Evolutionary conservation across 1,140 invertebrate genomes (phyloP).

Genomic region (Pseudomyrmex flavicornis): DNA sequence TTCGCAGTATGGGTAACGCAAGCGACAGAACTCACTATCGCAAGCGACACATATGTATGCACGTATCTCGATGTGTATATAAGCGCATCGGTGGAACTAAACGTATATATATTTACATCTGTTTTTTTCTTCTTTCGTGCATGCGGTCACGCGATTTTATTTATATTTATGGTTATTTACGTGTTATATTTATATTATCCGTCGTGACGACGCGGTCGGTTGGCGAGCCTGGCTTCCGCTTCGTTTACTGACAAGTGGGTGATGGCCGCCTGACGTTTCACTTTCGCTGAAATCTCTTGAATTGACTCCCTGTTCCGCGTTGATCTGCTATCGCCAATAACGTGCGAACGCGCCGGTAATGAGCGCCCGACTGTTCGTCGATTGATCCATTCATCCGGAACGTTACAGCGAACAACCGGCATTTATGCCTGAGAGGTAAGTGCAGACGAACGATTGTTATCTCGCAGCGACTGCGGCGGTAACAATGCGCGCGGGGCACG

Average conservation of each 20-base stretch:
- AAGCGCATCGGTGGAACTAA: too few relatives aligned
- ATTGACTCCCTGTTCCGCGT: constrained; percentile 9
- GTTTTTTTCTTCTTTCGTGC: too few relatives aligned
- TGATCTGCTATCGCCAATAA: background rate
- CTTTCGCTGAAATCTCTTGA: constrained; percentile 46
- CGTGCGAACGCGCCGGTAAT: constrained; percentile 37
- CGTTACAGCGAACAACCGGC: background rate
- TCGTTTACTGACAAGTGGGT: constrained; percentile 66
- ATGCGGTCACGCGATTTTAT: too few relatives aligned
- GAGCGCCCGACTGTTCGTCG: background rate
- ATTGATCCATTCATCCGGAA: background rate
- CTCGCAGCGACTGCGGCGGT: background rate
- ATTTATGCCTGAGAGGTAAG: constrained; percentile 72
- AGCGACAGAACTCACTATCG: background rate
- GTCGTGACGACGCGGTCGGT: too few relatives aligned
- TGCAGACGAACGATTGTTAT: constrained; percentile 5
- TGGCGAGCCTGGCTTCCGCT: constrained; percentile 38
- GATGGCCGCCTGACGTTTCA: constrained; percentile 65
- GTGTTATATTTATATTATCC: too few relatives aligned
- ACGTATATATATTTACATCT: too few relatives aligned
- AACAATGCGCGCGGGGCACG: background rate
- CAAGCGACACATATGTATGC: background rate
- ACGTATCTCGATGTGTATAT: too few relatives aligned
- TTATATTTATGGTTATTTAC: too few relatives aligned
- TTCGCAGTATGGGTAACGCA: too few relatives aligned